Evolutionary conservation across 2,797 vertebrate species (phyloP), one percentile per base, ranked within the genome.

Genomic region (Gallinago solitaria): DNA sequence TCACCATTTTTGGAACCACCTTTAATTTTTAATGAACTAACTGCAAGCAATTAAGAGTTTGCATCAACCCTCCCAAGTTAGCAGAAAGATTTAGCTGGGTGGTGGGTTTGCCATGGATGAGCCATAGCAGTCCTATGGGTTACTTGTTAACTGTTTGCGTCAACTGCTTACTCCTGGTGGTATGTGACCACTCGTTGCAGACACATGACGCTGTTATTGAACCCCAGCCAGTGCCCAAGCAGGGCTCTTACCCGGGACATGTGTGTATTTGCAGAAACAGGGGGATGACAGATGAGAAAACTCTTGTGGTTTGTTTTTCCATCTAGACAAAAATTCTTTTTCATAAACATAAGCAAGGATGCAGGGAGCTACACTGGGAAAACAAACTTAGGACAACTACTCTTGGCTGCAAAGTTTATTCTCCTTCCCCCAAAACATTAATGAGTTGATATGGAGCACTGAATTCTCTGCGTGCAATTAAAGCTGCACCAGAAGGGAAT

Each of bases 331-430:
- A 96, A 90, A 84, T 87, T 65, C 13, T 71, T 95, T 81, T 83
- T 83, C 77, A 75, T 92, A 96, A 96, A 92, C 85, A 89, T 33
- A 24, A 43, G 67, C 56, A 69, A 91, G 63, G 87, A 75, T 82
- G 57, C 68, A 64, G 63, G 70, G 82, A 64, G 56, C 53, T 92
- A 23, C 88, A 61, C 32, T 93, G 78, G 85, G 71, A 87, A 96
- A 95, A 92, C 67, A 93, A 79, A 81, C 71, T 65, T 71, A 87
- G 50, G 90, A 69, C 90, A 95, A 88, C 82, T 89, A 16, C 63
- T 64, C 83, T 93, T 94, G 96, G 95, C 87, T 97, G 87, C 91
- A 94, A 95, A 96, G 54, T 83, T 93, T 89, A 70, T 68, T 50
- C 86, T 93, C 47, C 65, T 51, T 84, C 71, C 64, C 60, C 71